Evolutionary conservation across 1,140 invertebrate species (phyloP).

Genomic region (Drosophila albomicans): DNA sequence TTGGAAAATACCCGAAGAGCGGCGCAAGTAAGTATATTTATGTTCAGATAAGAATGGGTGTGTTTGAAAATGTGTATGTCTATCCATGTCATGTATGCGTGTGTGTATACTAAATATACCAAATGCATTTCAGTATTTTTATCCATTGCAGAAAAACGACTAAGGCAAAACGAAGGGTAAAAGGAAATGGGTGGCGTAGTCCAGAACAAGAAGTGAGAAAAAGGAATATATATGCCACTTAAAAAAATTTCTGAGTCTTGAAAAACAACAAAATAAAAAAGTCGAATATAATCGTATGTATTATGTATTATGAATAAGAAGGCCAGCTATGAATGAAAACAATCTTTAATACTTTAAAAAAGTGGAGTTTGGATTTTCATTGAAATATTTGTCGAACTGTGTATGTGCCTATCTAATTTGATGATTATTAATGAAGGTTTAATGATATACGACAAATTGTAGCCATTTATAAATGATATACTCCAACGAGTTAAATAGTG

Average conservation of each 20-base stretch:
- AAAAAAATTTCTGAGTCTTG: not conserved
- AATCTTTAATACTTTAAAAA: not conserved
- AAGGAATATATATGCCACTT: slow-evolving; percentile 8
- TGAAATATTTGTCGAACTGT: not conserved
- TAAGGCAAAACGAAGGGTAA: slow-evolving; percentile 1
- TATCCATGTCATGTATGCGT: not conserved
- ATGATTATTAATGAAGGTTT: not conserved
- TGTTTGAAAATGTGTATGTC: slow-evolving; percentile 1
- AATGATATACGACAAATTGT: not conserved
- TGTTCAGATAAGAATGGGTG: not conserved
- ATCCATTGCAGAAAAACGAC: slow-evolving; percentile 52
- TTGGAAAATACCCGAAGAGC: not conserved
- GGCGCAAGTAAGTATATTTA: not conserved
- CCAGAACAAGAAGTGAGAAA: not conserved
- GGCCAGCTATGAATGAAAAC: not conserved
- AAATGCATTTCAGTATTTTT: slow-evolving; percentile 52
- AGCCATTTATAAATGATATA: slow-evolving; percentile 24
- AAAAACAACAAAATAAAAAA: not conserved
- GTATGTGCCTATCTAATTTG: not conserved
- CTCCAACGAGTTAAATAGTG: slow-evolving; percentile 23
- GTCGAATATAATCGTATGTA: slow-evolving; percentile 17
- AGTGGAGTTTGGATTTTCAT: not conserved
- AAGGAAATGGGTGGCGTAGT: no score
- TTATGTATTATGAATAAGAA: not conserved
- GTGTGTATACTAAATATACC: slow-evolving; percentile 72